Evolutionary conservation across 2,113 vertebrate species (phyloP).

Genomic region (Apodemus speciosus): DNA sequence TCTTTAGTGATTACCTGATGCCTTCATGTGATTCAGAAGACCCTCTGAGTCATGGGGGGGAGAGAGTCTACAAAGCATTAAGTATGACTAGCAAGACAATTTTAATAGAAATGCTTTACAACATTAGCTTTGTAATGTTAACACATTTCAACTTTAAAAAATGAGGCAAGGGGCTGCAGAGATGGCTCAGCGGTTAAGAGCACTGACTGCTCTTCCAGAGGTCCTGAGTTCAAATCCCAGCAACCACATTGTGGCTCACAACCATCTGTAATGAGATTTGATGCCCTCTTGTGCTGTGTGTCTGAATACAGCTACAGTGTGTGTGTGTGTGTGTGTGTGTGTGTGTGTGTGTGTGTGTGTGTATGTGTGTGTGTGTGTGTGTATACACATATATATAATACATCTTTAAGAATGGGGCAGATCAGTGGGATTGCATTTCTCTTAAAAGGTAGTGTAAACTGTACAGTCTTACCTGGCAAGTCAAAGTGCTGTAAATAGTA

Average conservation of each 20-base stretch:
- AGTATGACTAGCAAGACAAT: slow-evolving; percentile 68
- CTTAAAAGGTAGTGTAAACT: slow-evolving; percentile 45
- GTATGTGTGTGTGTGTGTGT: too few species aligned
- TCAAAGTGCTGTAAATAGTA: neutral
- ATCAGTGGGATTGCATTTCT: slow-evolving; percentile 61
- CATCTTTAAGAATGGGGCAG: slow-evolving; percentile 76
- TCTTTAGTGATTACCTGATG: slow-evolving; percentile 75
- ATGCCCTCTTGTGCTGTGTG: too few species aligned
- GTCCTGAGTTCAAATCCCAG: too few species aligned
- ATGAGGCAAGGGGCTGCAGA: too few species aligned
- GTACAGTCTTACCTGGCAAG: neutral
- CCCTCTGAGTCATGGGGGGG: slow-evolving; percentile 68
- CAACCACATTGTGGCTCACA: too few species aligned
- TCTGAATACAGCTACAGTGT: too few species aligned
- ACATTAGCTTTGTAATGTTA: slow-evolving; percentile 69
- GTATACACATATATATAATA: too few species aligned
- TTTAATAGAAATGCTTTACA: slow-evolving; percentile 77
- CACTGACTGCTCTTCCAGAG: too few species aligned
- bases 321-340: too few species aligned
- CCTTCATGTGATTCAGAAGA: slow-evolving; percentile 62
- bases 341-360: too few species aligned
- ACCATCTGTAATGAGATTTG: too few species aligned
- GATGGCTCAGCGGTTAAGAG: too few species aligned
- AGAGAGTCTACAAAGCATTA: slow-evolving; percentile 68
- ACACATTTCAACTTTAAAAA: slow-evolving; percentile 77